Evolutionary conservation across 2,888 invertebrate species (phyloP).

Genomic region (Morinoia aosen): DNA sequence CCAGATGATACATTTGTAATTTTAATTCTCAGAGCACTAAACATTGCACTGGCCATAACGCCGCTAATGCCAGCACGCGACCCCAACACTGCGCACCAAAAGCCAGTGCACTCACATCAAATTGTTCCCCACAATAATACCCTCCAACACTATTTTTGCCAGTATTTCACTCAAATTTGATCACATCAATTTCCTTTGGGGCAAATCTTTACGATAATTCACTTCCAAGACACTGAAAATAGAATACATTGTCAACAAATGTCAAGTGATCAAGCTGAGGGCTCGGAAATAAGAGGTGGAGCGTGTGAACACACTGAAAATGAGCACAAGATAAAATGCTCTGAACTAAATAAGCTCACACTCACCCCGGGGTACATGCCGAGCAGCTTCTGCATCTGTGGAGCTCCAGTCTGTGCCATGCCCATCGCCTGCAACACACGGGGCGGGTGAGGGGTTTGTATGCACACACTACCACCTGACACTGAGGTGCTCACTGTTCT

Average conservation of each 20-base stretch:
- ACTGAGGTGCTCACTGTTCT: too few species aligned
- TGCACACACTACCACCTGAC: too few species aligned
- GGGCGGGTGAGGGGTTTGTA: not conserved
- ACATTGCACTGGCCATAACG: not conserved
- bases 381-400: conserved; percentile 67
- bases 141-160: too few species aligned
- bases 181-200: too few species aligned
- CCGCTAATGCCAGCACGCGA: too few species aligned
- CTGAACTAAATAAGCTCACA: not conserved
- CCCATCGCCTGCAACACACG: conserved; percentile 62
- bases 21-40: not conserved
- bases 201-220: too few species aligned
- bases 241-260: not conserved
- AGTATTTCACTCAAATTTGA: too few species aligned
- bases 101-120: too few species aligned
- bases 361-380: conserved; percentile 68
- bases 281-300: not conserved
- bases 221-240: not conserved
- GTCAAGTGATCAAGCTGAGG: not conserved
- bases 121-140: too few species aligned
- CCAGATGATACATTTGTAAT: not conserved
- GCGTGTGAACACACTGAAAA: not conserved
- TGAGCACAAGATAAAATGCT: not conserved
- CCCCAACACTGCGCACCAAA: too few species aligned
- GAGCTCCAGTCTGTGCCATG: conserved; percentile 64